A percentile compares a stretch with the other conserved stretches of the same genome.
Conservation (phyloP, 2,888 invertebrate genomes). For the Microchrysa polita region DNA sequence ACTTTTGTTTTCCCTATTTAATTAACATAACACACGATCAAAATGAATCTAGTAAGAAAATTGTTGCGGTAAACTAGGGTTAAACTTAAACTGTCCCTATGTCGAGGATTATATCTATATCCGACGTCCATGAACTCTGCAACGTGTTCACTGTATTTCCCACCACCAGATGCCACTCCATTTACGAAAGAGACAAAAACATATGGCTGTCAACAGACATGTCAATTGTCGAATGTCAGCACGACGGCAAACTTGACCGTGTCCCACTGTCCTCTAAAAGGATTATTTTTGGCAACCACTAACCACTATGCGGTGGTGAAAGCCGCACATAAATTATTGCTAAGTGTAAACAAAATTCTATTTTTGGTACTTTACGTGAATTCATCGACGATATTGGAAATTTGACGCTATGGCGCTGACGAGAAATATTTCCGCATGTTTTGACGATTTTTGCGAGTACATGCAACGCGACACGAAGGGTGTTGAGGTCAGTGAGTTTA, state of each 20-base stretch:
- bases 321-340: constrained; percentile 17
- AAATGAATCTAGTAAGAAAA: too few species aligned
- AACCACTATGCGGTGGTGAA: constrained; percentile 12
- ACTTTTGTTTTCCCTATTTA: too few species aligned
- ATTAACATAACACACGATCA: too few species aligned
- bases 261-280: constrained; percentile 15
- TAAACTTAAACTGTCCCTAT: too few species aligned
- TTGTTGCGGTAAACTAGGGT: too few species aligned
- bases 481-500: constrained; percentile 47
- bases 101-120: too few species aligned
- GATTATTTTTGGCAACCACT: constrained; percentile 17
- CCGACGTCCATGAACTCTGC: too few species aligned
- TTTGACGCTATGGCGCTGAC: constrained; percentile 5
- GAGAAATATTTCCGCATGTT: constrained; percentile 21
- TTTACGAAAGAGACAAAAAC: background rate
- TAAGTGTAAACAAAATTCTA: constrained; percentile 21
- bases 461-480: constrained; percentile 50
- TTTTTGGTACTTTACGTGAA: constrained; percentile 5
- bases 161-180: background rate
- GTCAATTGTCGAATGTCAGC: too few species aligned
- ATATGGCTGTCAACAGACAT: background rate
- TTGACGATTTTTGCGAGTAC: constrained; percentile 46
- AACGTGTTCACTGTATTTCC: background rate
- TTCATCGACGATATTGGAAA: constrained; percentile 1
- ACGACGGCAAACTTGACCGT: constrained; percentile 33